Base-by-base conservation (phyloP, 2,888 invertebrate genomes). In the Ormyrus nitidulus region DNA sequence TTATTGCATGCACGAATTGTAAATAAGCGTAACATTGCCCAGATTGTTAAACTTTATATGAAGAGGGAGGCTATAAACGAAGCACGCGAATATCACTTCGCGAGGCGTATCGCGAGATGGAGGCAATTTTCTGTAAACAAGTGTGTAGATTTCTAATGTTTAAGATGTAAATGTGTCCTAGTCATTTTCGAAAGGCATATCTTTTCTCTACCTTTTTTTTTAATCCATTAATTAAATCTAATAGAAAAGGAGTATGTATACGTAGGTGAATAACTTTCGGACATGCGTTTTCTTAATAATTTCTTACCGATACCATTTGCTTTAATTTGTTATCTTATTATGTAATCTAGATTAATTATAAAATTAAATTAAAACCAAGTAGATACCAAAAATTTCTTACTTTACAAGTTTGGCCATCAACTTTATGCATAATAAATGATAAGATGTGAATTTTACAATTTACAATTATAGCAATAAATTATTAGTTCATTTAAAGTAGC, bases 81-180 rank as follows among this genome's bases (percentile, higher is more conserved):
- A 76, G 54, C 51, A 62, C 64, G 11, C 11, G 46, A n/a, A 48
- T 13, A 9, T 49, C 54, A 6, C 5, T 1, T 19, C 34, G 49
- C 13, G 11, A n/a, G 49, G 44, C n/a, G 34, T 19, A 72, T 76
- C 80, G 80, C 34, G 65, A 80, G 80, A 77, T 80, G 76, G 48
- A 80, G 76, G 56, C 49, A 74, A 72, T 72, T 76, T 61, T 53
- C 11, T 44, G 19, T 19, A 51, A 54, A 74, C 34, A 59, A 49
- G 61, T 73, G 56, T 72, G 53, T 68, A 68, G 68, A 69, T 34
- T 61, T 61, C 13, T 69, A 62, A 64, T 54, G 46, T 58, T 65
- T 77, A 48, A 65, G n/a, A 44, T 64, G 19, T 51, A 34, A 54
- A 9, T 54, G 70, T 82, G 70, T 82, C 84, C 86, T 86, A 86